A percentile compares a stretch with the other conserved stretches of the same genome.
phyloP scores from a whole-genome alignment of 2,113 vertebrate species.

The Cyphomyrus discorhynchus region DNA sequence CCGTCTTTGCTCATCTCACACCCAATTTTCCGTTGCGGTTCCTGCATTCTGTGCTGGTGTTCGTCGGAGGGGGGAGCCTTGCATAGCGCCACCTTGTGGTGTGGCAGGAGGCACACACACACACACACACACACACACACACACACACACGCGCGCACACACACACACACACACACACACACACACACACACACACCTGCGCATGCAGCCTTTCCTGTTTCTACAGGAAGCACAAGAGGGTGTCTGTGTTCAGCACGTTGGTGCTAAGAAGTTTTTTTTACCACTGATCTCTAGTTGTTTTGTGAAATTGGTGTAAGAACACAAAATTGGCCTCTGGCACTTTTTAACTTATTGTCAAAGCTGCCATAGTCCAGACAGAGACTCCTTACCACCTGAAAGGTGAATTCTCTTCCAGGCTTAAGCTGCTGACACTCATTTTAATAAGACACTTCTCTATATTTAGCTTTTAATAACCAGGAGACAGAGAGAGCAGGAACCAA shows the following conservation, averaged over 20 bases:
- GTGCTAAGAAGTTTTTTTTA: background rate
- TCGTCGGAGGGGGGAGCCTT: background rate
- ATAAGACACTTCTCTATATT: slow-evolving; percentile 3
- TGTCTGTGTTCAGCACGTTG: background rate
- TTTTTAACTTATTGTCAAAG: background rate
- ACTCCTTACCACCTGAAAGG: background rate
- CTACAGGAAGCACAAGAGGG: background rate
- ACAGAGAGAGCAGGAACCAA: background rate
- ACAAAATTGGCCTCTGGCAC: background rate
- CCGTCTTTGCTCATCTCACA: background rate
- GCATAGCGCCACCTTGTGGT: background rate
- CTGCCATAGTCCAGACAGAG: background rate
- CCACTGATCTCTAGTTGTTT: background rate
- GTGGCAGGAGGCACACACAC: background rate
- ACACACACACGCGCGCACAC: background rate
- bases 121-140: background rate
- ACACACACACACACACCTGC: background rate
- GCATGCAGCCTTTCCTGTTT: background rate
- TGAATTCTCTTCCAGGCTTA: background rate
- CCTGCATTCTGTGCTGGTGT: background rate
- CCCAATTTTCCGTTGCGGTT: background rate
- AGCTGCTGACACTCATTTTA: background rate
- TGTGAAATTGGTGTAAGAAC: background rate
- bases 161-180: background rate
- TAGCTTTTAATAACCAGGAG: slow-evolving; percentile 1